A percentile compares a stretch with the other conserved stretches of the same genome.
These are phyloP conservation scores for Fabriciana adippe DNA, from an alignment of 2,888 invertebrate genomes.

Conservation along the genomic window DNA sequence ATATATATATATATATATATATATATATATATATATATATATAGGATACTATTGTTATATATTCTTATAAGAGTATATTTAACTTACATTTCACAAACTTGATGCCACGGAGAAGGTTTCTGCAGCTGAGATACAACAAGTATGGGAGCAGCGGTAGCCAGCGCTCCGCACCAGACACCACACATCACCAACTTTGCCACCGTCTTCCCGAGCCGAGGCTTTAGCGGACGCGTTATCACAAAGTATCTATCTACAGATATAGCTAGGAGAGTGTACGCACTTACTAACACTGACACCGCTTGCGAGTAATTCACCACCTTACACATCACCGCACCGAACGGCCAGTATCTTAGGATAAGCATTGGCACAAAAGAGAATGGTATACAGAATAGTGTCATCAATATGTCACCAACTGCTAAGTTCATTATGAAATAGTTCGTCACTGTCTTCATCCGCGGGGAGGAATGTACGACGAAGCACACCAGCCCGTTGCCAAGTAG, in stretches of 20 bases:
- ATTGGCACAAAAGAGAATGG: slow-evolving; percentile 94
- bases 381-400: slow-evolving; percentile 94
- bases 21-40: too few species aligned
- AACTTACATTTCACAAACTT: slow-evolving; percentile 63
- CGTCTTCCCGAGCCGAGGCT: slow-evolving; percentile 89
- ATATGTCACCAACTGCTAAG: slow-evolving; percentile 93
- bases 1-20: too few species aligned
- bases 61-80: too few species aligned
- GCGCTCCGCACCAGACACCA: slow-evolving; percentile 88
- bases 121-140: slow-evolving; percentile 85
- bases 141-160: slow-evolving; percentile 91
- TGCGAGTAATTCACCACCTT: slow-evolving; percentile 90
- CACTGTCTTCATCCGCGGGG: slow-evolving; percentile 93
- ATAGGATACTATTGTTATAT: too few species aligned
- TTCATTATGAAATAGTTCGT: slow-evolving; percentile 96
- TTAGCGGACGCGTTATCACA: slow-evolving; percentile 93
- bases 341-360: slow-evolving; percentile 92
- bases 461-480: slow-evolving; percentile 92
- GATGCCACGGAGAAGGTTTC: slow-evolving; percentile 81
- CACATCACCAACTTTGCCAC: slow-evolving; percentile 86
- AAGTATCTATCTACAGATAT: slow-evolving; percentile 95
- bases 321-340: slow-evolving; percentile 91
- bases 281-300: slow-evolving; percentile 90
- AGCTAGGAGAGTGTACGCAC: slow-evolving; percentile 94
- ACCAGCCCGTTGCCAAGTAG: slow-evolving; percentile 89